Base-by-base conservation (phyloP, 2,888 invertebrate species). In the Phortica okadai region DNA sequence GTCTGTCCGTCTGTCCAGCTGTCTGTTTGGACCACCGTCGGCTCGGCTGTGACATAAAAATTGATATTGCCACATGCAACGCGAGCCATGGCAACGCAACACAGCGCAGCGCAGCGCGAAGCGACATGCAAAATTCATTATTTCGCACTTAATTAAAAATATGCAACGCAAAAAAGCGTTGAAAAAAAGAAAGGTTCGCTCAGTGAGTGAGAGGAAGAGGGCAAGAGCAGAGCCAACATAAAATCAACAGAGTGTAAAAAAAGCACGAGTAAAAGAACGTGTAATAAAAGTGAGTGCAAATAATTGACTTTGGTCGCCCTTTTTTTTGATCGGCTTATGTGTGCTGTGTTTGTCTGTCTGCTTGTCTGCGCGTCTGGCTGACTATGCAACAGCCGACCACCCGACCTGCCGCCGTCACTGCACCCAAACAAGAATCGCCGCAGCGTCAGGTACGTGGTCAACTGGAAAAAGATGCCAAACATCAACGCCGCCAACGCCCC, bases 61-160 rank as follows among this genome's bases (percentile, higher is more conserved):
- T 7, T 7, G 21, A 45, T 54, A 56, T 41, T 6, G 33, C 59
- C 73, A 44, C 77, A 75, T 41, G 58, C 45, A 62, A 25, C 56
- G 62, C 72, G 74, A 10, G 44, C 45, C 50, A 14, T 21, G 21
- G 16, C 45, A 8, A 25, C 56, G 11, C 33, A 33, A 66, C 67
- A 33, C 33, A n/a, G 16, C 62, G 62, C 4, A 21, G 42, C 14
- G n/a, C 8, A 10, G 42, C 42, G 42, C 14, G 11, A 8, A 33
- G 33, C 64, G 45, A 62, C 62, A 62, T 62, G 76, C 77, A 80
- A 80, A 83, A 83, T 87, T 82, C 82, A 89, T 88, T 89, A 88
- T 86, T 85, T 85, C 83, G 81, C 86, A 87, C 87, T 90, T 90
- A 89, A 90, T 90, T 89, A 89, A 90, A 88, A 87, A 85, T 83